These are phyloP conservation scores for Hypselothyrea guttata DNA, from an alignment of 2,888 invertebrate species.

Conservation along the genomic window DNA sequence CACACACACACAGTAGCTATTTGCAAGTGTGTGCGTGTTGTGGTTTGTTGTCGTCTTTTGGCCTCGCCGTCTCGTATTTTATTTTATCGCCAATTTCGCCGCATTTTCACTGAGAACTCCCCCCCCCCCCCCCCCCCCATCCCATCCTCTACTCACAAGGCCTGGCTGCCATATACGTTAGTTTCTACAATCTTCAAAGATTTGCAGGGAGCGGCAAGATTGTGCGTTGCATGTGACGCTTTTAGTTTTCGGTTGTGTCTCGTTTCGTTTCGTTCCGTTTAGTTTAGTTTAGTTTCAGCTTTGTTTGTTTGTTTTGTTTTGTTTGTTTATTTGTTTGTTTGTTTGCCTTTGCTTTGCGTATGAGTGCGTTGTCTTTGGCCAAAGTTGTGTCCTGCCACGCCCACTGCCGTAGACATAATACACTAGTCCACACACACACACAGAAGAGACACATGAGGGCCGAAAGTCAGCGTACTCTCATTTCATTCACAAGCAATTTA, in stretches of 20 bases:
- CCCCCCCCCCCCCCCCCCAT: constrained; percentile 2
- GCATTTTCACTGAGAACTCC: constrained; percentile 38
- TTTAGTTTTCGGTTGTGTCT: constrained; percentile 73
- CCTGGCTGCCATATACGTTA: constrained; percentile 23
- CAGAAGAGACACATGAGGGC: constrained; percentile 19
- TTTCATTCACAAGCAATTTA: constrained; percentile 78
- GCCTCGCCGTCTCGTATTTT: constrained; percentile 59
- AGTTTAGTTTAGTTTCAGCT: too few species aligned
- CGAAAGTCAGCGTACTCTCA: constrained; percentile 71
- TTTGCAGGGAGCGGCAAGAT: constrained; percentile 27
- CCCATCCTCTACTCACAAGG: neutral
- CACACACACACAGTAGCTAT: too few species aligned
- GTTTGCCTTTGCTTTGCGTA: constrained; percentile 61
- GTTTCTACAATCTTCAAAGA: constrained; percentile 43
- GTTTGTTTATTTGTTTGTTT: constrained; percentile 50
- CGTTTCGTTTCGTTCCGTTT: constrained; percentile 49
- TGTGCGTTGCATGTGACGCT: constrained; percentile 57
- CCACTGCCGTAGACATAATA: constrained; percentile 31
- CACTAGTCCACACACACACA: constrained; percentile 27
- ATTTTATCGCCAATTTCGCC: constrained; percentile 75
- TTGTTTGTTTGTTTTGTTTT: constrained; percentile 35
- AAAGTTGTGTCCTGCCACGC: constrained; percentile 57
- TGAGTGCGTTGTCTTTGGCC: constrained; percentile 64
- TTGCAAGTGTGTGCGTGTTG: too few species aligned
- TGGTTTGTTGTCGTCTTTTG: constrained; percentile 45